Base-by-base conservation (phyloP, 2,888 invertebrate species). In the Pasiphila rectangulata region DNA sequence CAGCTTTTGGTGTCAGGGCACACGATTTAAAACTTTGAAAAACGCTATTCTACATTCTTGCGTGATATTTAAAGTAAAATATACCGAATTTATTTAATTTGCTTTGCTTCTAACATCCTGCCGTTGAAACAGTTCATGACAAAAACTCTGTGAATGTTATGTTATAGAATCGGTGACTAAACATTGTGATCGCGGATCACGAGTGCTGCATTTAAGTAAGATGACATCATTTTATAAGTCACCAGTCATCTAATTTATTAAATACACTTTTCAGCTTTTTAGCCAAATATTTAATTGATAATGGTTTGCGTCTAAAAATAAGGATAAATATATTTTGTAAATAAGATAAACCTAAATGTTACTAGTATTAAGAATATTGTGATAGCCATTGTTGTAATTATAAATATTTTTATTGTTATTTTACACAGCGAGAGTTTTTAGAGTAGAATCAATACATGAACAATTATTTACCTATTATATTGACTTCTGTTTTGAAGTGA, bases 401-500 rank as follows among this genome's bases (percentile, higher is more conserved):
- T 19, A 36, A 37, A 41, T 38, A 30, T 46, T 39, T n/a, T 37
- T 36, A 27, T 38, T 38, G 24, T 39, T 42, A 25, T 43, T 39
- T 43, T 20, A 27, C 6, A 29, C n/a, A 21, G 34, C 1, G 45
- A 35, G n/a, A 34, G 7, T 20, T 35, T 5, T 13, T 17, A 30
- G 30, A 32, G 21, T 42, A 46, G 36, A 37, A 30, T 29, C 17
- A 23, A 44, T 32, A 37, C 24, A 46, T 13, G 6, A 41, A 27
- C 29, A 17, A 44, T 30, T 42, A 25, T 41, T 44, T 44, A 49
- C 43, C 12, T 15, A n/a, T n/a, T n/a, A 13, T 25, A 49, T 51
- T 47, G 43, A 50, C 55, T 56, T 51, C 47, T 41, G 39, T 56
- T 56, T 54, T 53, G 53, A 59, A 56, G 64, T 63, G 61, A 62